Base-by-base conservation (phyloP, 2,888 invertebrate genomes). In the Ophioninae sp. region DNA sequence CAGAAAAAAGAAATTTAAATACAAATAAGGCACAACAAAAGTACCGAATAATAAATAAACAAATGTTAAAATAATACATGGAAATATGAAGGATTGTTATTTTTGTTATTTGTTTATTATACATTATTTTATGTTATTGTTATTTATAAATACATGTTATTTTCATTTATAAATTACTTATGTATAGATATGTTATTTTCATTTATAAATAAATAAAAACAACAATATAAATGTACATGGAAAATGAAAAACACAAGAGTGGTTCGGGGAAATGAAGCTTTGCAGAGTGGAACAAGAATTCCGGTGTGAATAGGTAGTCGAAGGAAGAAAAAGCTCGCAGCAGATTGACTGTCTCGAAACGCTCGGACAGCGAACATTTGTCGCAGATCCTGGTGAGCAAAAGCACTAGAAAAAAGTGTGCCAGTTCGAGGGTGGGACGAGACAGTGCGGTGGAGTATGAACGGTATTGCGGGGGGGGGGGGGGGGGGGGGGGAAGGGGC, bases 361-460 rank as follows among this genome's bases (percentile, higher is more conserved):
- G 61, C 21, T 21, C 56, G 73, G 80, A 79, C 72, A 64, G 68
- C 20, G 68, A 23, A 79, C 67, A 81, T 84, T 84, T 82, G 78
- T 84, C 76, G 39, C 61, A 20, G 41, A 44, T 76, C 67, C 59
- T 67, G 61, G 7, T 37, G 61, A 64, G 59, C 61, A 13, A 79
- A 74, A 56, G 70, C 65, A 39, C 17, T 70, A 79, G 6, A 50
- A 74, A 70, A 69, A 82, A 74, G 70, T 72, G 57, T n/a, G 65
- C 67, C 62, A 69, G 73, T 44, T 13, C 50, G 50, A 59, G 62
- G 67, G 59, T n/a, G 73, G 59, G 21, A 23, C 23, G 75, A 79
- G 50, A 67, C 13, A 50, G 50, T 13, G 50, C 17, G 50, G 50
- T 17, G 13, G 50, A 17, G 50, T 30, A 2, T 30, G 2, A 30